Conservation (phyloP, 1,140 invertebrate species). For the Caerostris darwini region DNA sequence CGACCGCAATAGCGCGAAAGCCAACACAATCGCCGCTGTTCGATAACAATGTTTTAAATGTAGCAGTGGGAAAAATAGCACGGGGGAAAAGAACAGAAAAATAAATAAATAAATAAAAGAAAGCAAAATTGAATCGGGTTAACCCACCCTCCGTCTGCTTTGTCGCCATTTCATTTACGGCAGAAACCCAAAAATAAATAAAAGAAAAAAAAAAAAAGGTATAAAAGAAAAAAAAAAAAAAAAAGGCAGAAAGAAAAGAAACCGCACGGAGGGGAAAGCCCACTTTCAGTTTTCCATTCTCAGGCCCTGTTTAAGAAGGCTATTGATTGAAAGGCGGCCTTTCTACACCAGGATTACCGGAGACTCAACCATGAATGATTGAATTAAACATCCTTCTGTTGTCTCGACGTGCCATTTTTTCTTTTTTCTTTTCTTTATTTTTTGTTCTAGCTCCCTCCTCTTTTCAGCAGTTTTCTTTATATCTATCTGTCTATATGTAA, state of each 20-base stretch:
- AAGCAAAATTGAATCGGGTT: constrained; percentile 73
- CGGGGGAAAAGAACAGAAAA: neutral
- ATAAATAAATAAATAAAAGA: constrained; percentile 31
- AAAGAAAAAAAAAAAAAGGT: constrained; percentile 53
- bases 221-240: constrained; percentile 24
- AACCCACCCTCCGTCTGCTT: constrained; percentile 73
- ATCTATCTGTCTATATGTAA: constrained; percentile 64
- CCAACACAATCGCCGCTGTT: constrained; percentile 62
- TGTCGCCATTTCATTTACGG: constrained; percentile 74
- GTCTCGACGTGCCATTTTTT: constrained; percentile 68
- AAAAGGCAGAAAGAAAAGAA: constrained; percentile 33
- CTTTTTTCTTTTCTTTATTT: neutral
- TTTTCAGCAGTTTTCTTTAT: constrained; percentile 51
- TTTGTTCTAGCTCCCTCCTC: constrained; percentile 36
- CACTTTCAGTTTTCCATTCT: constrained; percentile 72
- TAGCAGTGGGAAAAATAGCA: constrained; percentile 61
- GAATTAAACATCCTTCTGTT: constrained; percentile 78
- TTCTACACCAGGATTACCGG: constrained; percentile 74
- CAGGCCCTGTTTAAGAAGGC: constrained; percentile 64
- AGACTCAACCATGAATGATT: constrained; percentile 77
- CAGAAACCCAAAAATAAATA: constrained; percentile 59
- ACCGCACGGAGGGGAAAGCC: constrained; percentile 58
- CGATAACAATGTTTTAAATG: constrained; percentile 75
- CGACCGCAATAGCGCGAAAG: constrained; percentile 47
- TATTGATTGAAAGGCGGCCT: constrained; percentile 77